Base-by-base conservation (phyloP, 2,797 vertebrate genomes). In the Numenius phaeopus region DNA sequence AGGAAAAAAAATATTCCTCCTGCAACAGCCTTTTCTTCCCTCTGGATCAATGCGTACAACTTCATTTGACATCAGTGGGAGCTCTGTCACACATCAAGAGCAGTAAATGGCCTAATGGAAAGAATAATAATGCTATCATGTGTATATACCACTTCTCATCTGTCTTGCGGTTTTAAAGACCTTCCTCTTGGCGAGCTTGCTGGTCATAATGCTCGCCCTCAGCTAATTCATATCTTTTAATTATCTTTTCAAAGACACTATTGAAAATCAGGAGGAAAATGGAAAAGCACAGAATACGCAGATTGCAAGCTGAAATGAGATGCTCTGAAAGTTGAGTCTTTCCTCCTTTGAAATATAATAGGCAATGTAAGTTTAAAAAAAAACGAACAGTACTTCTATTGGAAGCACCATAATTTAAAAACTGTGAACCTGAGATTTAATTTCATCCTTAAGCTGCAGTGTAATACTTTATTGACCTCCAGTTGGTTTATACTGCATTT, bases 31-130 rank as follows among this genome's bases (percentile, higher is more conserved):
- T 87, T 94, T 94, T 88, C 58, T 89, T 88, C 61, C 61, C 49
- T 39, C 54, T 76, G 58, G 89, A 95, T 97, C 93, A 91, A 91
- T 84, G 84, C 2, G 0, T 54, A 47, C 4, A 0, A 44, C 58
- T 94, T 87, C 76, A 86, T 93, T 65, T 49, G 69, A 97, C 82
- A 96, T 95, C 89, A 76, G 69, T 42, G 32, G 58, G 72, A 95
- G 87, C 47, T 91, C 79, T 86, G 82, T 93, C 76, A 52, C 65
- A 79, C 72, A 95, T 86, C 82, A 93, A 91, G 95, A 91, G 79
- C 89, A 79, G 85, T 79, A 95, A 96, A 86, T 55, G 78, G 93
- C 72, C 65, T 95, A 91, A 93, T 94, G 91, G 96, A 93, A 95
- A 78, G 72, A 91, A 85, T 78, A 93, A 92, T 81, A 92, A 91